phyloP scores from a whole-genome alignment of 2,113 vertebrate genomes.

The Aptenodytes patagonicus region DNA sequence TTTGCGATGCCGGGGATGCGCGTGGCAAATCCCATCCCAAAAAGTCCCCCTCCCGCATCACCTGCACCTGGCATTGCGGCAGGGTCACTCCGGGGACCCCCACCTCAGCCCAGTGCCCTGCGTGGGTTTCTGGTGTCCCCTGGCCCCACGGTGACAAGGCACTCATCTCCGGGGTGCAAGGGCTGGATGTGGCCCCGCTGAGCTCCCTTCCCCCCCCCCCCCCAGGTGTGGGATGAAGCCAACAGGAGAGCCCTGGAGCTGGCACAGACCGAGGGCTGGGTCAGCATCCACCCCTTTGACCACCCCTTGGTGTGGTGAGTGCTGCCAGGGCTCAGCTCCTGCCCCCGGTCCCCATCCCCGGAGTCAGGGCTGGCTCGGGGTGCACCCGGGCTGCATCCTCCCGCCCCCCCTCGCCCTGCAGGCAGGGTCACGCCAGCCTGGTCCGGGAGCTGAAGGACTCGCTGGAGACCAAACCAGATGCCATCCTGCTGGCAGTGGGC shows the following conservation, averaged over 20 bases:
- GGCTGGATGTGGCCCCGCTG: not conserved
- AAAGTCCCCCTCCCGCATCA: fast-evolving
- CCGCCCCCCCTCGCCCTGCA: not conserved
- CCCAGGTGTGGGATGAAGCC: constrained; percentile 88
- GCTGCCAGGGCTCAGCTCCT: not conserved
- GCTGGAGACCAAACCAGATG: constrained; percentile 77
- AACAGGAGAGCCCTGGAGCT: constrained; percentile 80
- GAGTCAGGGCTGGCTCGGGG: not conserved
- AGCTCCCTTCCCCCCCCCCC: not conserved
- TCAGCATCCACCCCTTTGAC: constrained; percentile 84
- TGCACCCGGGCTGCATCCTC: not conserved
- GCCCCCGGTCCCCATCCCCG: fast-evolving
- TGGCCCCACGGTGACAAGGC: fast-evolving
- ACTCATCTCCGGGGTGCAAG: fast-evolving
- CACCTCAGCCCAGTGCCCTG: fast-evolving
- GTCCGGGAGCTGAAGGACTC: constrained; percentile 81
- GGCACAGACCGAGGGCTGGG: constrained; percentile 73
- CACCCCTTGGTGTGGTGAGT: constrained; percentile 91
- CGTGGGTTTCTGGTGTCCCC: not conserved
- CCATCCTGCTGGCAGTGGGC: constrained; percentile 85
- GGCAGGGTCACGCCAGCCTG: constrained; percentile 87
- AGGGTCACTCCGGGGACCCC: not conserved
- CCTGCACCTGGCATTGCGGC: fast-evolving
- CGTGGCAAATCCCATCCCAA: not conserved
- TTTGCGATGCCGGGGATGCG: fast-evolving